These are phyloP conservation scores for Platysternon megacephalum DNA, from an alignment of 2,113 vertebrate genomes.

Conservation along the genomic window DNA sequence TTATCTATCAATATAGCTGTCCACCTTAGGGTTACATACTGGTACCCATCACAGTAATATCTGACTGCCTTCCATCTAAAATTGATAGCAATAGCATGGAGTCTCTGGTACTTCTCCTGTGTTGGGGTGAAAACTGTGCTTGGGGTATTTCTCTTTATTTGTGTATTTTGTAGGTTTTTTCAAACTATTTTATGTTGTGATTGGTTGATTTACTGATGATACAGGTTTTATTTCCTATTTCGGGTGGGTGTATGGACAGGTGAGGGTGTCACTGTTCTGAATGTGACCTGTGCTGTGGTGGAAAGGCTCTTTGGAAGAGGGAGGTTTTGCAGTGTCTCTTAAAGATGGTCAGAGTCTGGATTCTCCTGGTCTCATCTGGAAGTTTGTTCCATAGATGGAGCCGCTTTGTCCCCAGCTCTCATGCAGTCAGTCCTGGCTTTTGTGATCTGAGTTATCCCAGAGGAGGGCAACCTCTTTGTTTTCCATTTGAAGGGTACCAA, in stretches of 20 bases:
- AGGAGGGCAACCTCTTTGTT: neutral
- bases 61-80: neutral
- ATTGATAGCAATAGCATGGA: neutral
- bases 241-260: neutral
- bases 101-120: neutral
- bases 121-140: neutral
- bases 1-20: neutral
- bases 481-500: fast-evolving
- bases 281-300: neutral
- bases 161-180: neutral
- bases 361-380: neutral
- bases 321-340: neutral
- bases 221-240: conserved; percentile 1
- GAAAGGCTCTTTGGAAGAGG: conserved; percentile 3
- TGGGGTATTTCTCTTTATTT: neutral
- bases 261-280: neutral
- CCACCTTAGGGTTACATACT: neutral
- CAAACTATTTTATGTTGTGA: neutral
- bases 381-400: neutral
- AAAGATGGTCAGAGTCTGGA: neutral
- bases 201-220: neutral
- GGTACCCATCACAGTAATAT: neutral
- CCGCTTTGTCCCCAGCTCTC: neutral
- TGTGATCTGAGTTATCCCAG: neutral
- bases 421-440: neutral